phyloP scores from a whole-genome alignment of 35 echinoderm and acorn worm genomes.

The Nesometra sesokonis region DNA sequence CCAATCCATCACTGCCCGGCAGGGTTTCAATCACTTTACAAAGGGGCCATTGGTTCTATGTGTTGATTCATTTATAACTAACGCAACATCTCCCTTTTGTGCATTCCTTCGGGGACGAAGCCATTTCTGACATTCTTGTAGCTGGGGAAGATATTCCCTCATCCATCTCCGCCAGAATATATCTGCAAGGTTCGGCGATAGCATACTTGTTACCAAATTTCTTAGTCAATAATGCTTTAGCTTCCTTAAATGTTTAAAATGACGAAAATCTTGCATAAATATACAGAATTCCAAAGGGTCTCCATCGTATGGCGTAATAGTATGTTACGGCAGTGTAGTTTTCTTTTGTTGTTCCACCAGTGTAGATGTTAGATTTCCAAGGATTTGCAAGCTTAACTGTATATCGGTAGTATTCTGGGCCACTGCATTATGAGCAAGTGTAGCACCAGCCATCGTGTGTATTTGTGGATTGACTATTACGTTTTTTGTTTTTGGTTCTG shows the following conservation, averaged over 20 bases:
- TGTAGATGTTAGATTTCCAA: too few relatives aligned
- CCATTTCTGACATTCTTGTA: conserved; percentile 44
- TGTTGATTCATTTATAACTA: conserved; percentile 19
- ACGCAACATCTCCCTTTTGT: conserved; percentile 25
- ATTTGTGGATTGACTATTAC: too few relatives aligned
- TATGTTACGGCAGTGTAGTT: neutral
- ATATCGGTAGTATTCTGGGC: too few relatives aligned
- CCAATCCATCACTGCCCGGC: neutral
- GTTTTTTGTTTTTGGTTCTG: too few relatives aligned
- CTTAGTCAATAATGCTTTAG: neutral
- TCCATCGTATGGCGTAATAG: conserved; percentile 2
- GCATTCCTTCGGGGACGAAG: conserved; percentile 16
- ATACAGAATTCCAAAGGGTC: neutral
- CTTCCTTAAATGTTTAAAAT: neutral
- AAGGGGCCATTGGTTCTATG: neutral
- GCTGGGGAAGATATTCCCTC: conserved; percentile 11
- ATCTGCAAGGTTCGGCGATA: conserved; percentile 38
- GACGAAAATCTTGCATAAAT: neutral
- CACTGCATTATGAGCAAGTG: too few relatives aligned
- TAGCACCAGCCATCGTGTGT: too few relatives aligned
- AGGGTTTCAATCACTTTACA: neutral
- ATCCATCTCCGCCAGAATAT: conserved; percentile 45
- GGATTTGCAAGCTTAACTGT: too few relatives aligned
- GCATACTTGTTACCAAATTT: conserved; percentile 1
- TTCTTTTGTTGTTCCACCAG: conserved; percentile 1